These are phyloP conservation scores for Cochlearius cochlearius DNA, from an alignment of 2,113 vertebrate genomes.

Conservation along the genomic window DNA sequence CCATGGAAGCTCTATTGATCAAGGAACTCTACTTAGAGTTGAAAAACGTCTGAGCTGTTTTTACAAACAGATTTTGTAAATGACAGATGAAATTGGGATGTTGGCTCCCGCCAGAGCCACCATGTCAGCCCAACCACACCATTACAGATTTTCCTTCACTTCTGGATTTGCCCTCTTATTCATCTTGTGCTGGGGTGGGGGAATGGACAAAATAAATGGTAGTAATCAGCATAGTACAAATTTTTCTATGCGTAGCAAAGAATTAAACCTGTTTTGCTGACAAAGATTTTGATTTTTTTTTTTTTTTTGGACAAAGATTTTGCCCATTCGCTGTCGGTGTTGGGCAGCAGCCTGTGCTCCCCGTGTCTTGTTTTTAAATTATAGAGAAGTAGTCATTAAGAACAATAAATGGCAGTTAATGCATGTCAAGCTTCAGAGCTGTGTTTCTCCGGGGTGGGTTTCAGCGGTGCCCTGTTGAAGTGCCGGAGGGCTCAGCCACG, in stretches of 20 bases:
- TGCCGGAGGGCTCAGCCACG: neutral
- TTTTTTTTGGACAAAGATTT: neutral
- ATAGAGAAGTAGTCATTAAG: neutral
- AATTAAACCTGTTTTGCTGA: too few relatives aligned
- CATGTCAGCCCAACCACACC: neutral
- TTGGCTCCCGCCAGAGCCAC: neutral
- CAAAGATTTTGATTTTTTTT: neutral
- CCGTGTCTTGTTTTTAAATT: too few relatives aligned
- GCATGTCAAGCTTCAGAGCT: too few relatives aligned
- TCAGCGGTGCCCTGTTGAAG: neutral
- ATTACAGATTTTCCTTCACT: rapidly evolving
- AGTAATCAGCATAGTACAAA: rapidly evolving
- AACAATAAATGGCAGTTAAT: too few relatives aligned
- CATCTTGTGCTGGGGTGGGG: neutral
- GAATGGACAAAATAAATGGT: neutral
- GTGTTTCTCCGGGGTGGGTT: rapidly evolving
- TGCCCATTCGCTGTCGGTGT: rapidly evolving
- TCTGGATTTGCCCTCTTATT: neutral
- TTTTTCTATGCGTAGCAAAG: neutral
- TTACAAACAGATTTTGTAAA: neutral
- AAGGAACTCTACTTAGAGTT: neutral
- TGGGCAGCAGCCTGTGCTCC: neutral
- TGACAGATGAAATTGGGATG: neutral
- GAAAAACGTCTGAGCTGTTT: neutral
- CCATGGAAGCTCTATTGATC: neutral